Conservation (phyloP, 64 coral and sea anemone species). For the Actinia tenebrosa region DNA sequence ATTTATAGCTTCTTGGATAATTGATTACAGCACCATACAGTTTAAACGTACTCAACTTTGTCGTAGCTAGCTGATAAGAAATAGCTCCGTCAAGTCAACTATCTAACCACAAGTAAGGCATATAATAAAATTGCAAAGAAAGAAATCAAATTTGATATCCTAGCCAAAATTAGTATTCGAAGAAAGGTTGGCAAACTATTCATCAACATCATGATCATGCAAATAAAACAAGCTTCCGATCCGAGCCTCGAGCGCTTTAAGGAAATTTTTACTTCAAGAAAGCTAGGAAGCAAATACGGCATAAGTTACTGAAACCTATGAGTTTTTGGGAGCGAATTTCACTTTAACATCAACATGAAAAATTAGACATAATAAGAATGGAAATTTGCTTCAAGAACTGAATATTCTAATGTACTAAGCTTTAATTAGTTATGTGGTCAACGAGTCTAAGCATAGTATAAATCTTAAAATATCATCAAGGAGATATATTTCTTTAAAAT, state of each 20-base stretch:
- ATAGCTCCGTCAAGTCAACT: too few species aligned
- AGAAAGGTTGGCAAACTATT: not conserved
- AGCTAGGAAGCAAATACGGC: not conserved
- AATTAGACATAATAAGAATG: not conserved
- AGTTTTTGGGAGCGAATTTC: not conserved
- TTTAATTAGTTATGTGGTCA: not conserved
- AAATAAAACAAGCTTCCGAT: not conserved
- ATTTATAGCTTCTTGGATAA: too few species aligned
- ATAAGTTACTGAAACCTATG: not conserved
- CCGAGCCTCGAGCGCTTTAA: not conserved
- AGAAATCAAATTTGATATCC: not conserved
- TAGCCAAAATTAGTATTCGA: not conserved
- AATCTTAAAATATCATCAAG: not conserved
- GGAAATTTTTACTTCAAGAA: not conserved
- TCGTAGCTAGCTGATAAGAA: too few species aligned
- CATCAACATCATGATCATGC: not conserved
- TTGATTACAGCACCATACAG: too few species aligned
- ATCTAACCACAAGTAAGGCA: too few species aligned
- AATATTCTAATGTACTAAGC: not conserved
- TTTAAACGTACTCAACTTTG: too few species aligned
- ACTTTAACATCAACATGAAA: not conserved
- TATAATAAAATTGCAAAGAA: not conserved
- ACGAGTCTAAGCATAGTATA: not conserved
- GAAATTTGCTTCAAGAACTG: not conserved
- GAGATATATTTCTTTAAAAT: not conserved